Evolutionary conservation across 2,888 invertebrate species (phyloP), one percentile per base, ranked within the genome.

Genomic region (Bombyx huttoni): DNA sequence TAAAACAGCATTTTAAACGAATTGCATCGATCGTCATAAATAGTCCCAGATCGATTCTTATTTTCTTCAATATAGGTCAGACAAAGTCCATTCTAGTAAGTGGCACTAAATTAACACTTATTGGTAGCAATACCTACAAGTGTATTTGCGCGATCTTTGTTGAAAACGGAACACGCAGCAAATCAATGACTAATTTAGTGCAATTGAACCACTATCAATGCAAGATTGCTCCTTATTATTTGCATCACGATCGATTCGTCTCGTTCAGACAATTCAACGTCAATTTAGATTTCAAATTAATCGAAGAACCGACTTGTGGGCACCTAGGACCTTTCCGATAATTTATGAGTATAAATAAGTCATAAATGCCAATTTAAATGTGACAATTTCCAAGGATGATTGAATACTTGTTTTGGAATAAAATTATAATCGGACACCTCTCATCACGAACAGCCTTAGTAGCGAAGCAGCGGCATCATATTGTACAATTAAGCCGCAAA

Each of bases 21-120:
- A 24, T 24, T 24, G 24, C 3, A 24, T 24, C 1, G 2, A 24
- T 24, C 24, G 24, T 24, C 24, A 24, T 24, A 24, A 3, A 6
- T 5, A 7, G 6, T 40, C 12, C 12, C 40, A 8, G 9, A 12
- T 12, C 40, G 12, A 2, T 40, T 40, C 40, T 40, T 40, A 40
- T 40, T 40, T 40, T 8, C 40, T 10, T 12, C 8, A 40, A 45
- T 40, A 40, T 40, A 47, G 34, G 51, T n/a, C 56, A 50, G 0
- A 57, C 24, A 34, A 52, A 3, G 49, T 48, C 35, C 46, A n/a
- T 56, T n/a, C 54, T 49, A 7, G 33, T 13, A 10, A 40, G 40
- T 40, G 12, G 8, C 40, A 40, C 8, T 40, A 40, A 40, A 40
- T 40, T 40, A 40, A 40, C 40, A 40, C 40, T 40, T 40, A 40